Evolutionary conservation across 2,888 invertebrate species (phyloP).

Genomic region (Tenthredo livida): DNA sequence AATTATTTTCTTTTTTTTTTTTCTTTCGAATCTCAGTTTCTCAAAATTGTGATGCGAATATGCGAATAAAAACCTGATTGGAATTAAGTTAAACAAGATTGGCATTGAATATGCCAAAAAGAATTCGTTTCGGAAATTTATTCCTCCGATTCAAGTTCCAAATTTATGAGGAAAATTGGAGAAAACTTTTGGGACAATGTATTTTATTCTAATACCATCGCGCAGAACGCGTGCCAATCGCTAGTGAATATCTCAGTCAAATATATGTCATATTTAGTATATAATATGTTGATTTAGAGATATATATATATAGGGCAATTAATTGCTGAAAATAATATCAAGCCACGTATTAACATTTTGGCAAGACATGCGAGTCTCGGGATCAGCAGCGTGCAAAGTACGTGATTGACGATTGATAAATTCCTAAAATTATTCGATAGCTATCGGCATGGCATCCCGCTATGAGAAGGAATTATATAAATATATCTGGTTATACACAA

Average conservation of each 20-base stretch:
- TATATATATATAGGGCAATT: not conserved
- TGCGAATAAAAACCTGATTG: not conserved
- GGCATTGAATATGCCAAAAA: not conserved
- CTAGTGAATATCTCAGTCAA: not conserved
- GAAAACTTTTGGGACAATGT: not conserved
- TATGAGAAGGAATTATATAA: not conserved
- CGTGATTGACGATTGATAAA: slow-evolving; percentile 26
- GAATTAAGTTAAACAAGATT: not conserved
- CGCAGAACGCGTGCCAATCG: not conserved
- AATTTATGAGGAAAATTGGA: not conserved
- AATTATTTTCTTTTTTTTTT: not conserved
- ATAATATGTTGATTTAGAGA: not conserved
- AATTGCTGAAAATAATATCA: not conserved
- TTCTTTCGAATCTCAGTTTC: not conserved
- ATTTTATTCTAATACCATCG: not conserved
- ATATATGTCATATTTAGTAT: not conserved
- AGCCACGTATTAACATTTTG: not conserved
- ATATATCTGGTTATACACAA: not conserved
- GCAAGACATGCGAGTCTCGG: not conserved
- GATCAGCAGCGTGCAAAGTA: slow-evolving; percentile 1
- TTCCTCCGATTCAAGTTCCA: not conserved
- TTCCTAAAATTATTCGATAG: slow-evolving; percentile 3
- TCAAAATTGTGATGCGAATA: not conserved
- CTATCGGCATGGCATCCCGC: not conserved
- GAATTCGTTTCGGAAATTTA: not conserved